Conservation (phyloP, 2,797 vertebrate genomes). For the Tolypeutes matacus region DNA sequence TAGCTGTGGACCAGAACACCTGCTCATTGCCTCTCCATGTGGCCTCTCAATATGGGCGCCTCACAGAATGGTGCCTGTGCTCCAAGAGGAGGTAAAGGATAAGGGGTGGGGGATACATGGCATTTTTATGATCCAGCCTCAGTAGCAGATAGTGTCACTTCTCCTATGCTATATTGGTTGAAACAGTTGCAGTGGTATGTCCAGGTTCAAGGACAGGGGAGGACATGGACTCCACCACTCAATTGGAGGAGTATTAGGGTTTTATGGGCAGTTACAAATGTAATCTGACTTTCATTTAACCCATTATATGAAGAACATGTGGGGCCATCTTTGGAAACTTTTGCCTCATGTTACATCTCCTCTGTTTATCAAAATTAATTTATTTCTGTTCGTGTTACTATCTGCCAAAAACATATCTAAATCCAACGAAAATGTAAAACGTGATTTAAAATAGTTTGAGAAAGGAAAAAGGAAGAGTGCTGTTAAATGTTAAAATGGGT, state of each 20-base stretch:
- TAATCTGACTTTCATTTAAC: neutral
- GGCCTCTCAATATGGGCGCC: neutral
- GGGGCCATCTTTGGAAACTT: slow-evolving; percentile 53
- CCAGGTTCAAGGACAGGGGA: neutral
- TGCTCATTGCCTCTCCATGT: neutral
- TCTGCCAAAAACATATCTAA: slow-evolving; percentile 81
- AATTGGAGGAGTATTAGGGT: neutral
- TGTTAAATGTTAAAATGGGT: slow-evolving; percentile 81
- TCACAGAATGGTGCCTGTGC: neutral
- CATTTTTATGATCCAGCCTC: neutral
- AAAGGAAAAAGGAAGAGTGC: slow-evolving; percentile 75
- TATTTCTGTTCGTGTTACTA: slow-evolving; percentile 84
- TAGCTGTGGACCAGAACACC: neutral
- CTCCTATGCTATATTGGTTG: neutral
- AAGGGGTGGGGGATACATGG: neutral
- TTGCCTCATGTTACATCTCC: slow-evolving; percentile 73
- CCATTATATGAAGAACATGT: neutral
- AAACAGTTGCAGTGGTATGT: neutral
- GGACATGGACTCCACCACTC: neutral
- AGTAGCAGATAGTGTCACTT: neutral
- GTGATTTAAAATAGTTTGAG: slow-evolving; percentile 78
- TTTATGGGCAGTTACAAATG: slow-evolving; percentile 25
- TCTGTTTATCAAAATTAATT: slow-evolving; percentile 77
- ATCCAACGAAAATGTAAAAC: slow-evolving; percentile 82
- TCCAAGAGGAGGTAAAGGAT: neutral